Base-by-base conservation (phyloP, 2,888 invertebrate genomes). In the Lochmaea crataegi region DNA sequence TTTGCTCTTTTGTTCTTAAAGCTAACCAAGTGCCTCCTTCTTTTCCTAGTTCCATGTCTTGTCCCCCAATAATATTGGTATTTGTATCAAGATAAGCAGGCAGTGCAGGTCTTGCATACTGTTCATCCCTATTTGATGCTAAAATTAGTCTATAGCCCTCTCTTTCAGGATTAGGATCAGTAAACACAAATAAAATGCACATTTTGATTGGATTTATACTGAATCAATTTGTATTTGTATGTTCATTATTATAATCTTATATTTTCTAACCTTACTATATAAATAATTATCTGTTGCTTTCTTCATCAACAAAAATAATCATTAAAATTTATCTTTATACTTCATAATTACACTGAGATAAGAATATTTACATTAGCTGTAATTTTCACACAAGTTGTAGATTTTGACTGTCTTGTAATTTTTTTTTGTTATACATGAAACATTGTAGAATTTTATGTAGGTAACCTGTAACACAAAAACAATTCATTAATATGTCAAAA, bases 1-100 rank as follows among this genome's bases (percentile, higher is more conserved):
- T 88, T n/a, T 57, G 70, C 5, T 74, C 64, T 75, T 81, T 78
- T 57, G 85, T 86, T 26, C 87, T 88, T 48, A 94, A 83, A 0
- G 93, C 96, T 11, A 96, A 84, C 96, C 96, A 96, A 41, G 95
- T 94, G 0, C 96, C 96, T 66, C 93, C 92, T 86, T 93, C 93
- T 81, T 91, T 89, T 0, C 92, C 93, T 2, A 90, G 89, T 83
- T 93, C 91, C 86, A 93, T 87, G 85, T 96, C 96, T 73, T 90
- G 32, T 94, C 95, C 95, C 87, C 94, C 94, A 80, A 94, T 89
- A 76, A 94, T 89, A 78, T 89, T 75, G 86, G 86, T n/a, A 68
- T 82, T 38, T 26, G 14, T 72, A 73, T 83, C 84, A 67, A 74
- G 57, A 72, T 74, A 81, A 9, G 84, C 85, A 45, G 76, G 56